A percentile compares a stretch with the other conserved stretches of the same genome.
phyloP scores from a whole-genome alignment of 2,113 vertebrate species.

The Butorides virescens region DNA sequence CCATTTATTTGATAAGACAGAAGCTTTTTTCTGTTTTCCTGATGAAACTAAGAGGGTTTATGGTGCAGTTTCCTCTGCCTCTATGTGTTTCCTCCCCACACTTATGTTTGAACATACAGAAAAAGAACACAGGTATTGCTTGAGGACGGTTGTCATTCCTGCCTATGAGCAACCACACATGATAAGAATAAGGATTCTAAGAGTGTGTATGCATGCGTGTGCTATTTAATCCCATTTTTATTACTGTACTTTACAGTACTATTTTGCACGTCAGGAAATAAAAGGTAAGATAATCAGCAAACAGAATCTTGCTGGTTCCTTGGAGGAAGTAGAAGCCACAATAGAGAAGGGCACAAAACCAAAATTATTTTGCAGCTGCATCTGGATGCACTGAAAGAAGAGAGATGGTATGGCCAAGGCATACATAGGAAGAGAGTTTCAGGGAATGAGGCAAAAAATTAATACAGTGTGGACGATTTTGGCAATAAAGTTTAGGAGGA shows the following conservation, averaged over 20 bases:
- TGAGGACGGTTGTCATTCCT: neutral
- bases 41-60: neutral
- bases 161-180: neutral
- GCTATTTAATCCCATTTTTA: neutral
- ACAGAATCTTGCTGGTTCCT: neutral
- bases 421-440: neutral
- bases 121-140: neutral
- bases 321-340: neutral
- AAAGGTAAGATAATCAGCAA: neutral
- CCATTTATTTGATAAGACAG: neutral
- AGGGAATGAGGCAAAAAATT: neutral
- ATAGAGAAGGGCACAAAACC: neutral
- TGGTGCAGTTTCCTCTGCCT: neutral
- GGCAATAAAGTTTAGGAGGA: neutral
- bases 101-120: neutral
- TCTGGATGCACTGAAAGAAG: neutral
- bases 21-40: neutral
- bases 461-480: neutral
- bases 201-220: rapidly evolving
- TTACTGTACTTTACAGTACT: neutral
- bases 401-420: neutral
- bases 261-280: neutral
- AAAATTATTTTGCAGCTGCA: neutral
- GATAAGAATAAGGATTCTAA: neutral
- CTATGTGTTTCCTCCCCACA: neutral